These are phyloP conservation scores for Apotomis capreana DNA, from an alignment of 2,888 invertebrate genomes.

Conservation along the genomic window DNA sequence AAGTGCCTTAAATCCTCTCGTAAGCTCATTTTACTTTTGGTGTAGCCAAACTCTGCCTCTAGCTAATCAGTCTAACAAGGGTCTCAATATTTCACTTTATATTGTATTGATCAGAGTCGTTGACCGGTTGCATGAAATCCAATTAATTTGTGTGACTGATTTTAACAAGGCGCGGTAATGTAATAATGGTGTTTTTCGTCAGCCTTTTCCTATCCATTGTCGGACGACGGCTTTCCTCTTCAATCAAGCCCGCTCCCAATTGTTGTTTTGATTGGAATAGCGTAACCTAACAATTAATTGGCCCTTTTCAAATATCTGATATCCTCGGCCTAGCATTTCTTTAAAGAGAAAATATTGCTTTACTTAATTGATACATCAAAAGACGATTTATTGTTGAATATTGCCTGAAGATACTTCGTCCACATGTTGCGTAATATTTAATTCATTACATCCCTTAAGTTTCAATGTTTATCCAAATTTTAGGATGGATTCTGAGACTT, in stretches of 20 bases:
- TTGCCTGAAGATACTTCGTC: background rate
- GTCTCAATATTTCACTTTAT: background rate
- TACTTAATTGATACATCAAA: background rate
- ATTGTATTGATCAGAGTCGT: background rate
- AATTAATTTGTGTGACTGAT: constrained; percentile 38
- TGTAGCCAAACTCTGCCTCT: no score
- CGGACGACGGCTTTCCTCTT: constrained; percentile 30
- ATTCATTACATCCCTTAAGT: background rate
- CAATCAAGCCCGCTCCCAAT: constrained; percentile 30
- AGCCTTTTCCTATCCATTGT: constrained; percentile 35
- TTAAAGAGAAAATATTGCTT: background rate
- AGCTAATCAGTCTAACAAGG: background rate
- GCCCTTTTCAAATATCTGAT: constrained; percentile 24
- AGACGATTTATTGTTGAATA: no score
- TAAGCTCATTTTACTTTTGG: no score
- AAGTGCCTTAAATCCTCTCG: no score
- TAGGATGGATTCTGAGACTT: constrained; percentile 4
- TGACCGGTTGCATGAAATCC: constrained; percentile 33
- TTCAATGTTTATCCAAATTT: background rate
- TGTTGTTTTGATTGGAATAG: constrained; percentile 37
- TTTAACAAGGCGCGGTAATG: constrained; percentile 36
- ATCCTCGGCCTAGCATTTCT: constrained; percentile 5
- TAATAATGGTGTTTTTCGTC: constrained; percentile 35
- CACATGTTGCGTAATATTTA: background rate
- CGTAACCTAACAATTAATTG: constrained; percentile 34